Conservation (phyloP, 2,888 invertebrate genomes). For the Zele albiditarsus region DNA sequence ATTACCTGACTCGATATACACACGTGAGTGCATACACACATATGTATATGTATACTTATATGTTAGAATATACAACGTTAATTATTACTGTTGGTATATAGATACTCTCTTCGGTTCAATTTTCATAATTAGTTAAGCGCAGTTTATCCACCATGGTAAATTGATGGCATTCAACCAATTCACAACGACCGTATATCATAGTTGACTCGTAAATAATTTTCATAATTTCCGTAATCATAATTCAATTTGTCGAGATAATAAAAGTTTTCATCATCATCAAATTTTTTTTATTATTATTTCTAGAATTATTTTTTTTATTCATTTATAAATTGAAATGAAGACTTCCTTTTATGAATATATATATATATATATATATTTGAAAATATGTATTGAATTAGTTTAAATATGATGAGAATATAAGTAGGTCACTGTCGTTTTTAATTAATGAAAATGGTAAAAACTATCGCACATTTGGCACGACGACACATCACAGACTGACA, state of each 20-base stretch:
- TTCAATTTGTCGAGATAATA: slow-evolving; percentile 5
- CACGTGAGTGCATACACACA: slow-evolving; percentile 41
- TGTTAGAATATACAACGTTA: slow-evolving; percentile 34
- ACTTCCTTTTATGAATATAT: neutral
- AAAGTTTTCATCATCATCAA: neutral
- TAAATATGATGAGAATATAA: slow-evolving; percentile 50
- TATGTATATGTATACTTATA: slow-evolving; percentile 50
- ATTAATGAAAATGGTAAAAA: slow-evolving; percentile 55
- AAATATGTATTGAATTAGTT: neutral
- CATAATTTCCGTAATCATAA: slow-evolving; percentile 25
- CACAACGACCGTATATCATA: neutral
- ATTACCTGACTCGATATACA: slow-evolving; percentile 41
- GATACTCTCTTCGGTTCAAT: slow-evolving; percentile 2
- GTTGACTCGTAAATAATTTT: slow-evolving; percentile 23
- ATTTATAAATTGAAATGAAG: neutral
- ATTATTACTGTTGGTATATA: neutral
- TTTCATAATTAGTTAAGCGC: slow-evolving; percentile 29
- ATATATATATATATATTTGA: neutral
- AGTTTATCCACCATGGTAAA: neutral
- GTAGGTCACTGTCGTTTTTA: slow-evolving; percentile 65
- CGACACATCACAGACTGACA: slow-evolving; percentile 64
- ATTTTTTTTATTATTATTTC: slow-evolving; percentile 21
- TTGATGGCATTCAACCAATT: neutral
- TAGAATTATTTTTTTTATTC: slow-evolving; percentile 27
- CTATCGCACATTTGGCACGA: slow-evolving; percentile 59